A percentile compares a stretch with the other conserved stretches of the same genome.
Evolutionary conservation across 2,113 vertebrate genomes (phyloP).

Genomic region (Paradoxurus hermaphroditus): DNA sequence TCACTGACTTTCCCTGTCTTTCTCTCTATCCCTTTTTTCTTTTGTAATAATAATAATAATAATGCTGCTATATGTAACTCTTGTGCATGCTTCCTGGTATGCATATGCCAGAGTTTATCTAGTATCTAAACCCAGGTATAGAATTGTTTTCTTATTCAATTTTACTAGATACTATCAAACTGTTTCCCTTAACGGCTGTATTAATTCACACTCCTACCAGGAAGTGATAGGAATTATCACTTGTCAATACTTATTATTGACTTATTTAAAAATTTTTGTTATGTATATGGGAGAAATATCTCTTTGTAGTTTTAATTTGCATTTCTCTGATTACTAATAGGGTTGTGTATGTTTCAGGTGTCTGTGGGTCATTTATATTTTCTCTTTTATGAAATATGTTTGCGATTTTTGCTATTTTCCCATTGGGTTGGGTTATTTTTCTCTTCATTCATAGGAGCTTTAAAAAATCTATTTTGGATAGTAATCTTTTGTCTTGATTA

Average conservation of each 20-base stretch:
- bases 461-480: not conserved
- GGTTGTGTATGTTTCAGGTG: not conserved
- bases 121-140: not conserved
- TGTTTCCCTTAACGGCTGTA: not conserved
- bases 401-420: not conserved
- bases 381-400: conserved; percentile 21
- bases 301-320: not conserved
- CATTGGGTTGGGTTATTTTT: not conserved
- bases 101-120: not conserved
- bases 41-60: not conserved
- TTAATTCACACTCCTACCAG: not conserved
- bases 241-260: not conserved
- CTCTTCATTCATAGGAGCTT: not conserved
- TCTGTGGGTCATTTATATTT: conserved; percentile 14
- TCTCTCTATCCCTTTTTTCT: not conserved
- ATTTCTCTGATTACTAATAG: not conserved
- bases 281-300: not conserved
- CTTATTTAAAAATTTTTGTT: not conserved
- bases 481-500: not conserved
- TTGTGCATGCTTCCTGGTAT: not conserved
- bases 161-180: not conserved
- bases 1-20: not conserved
- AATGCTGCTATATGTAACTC: not conserved
- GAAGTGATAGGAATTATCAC: not conserved
- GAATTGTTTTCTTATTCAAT: not conserved